A percentile compares a stretch with the other conserved stretches of the same genome.
phyloP scores from a whole-genome alignment of 1,140 invertebrate genomes.

The Helicoverpa zea region DNA sequence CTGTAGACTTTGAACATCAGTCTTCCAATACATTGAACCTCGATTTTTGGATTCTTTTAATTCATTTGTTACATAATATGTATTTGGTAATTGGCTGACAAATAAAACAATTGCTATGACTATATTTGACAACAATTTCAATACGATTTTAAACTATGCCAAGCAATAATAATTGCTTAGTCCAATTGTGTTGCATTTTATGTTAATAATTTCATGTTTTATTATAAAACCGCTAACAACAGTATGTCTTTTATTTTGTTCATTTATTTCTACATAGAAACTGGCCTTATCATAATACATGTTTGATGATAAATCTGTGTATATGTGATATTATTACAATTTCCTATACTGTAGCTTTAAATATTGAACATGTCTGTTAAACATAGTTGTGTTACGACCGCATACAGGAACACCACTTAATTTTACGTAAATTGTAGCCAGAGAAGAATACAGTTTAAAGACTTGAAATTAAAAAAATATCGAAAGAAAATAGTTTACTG shows the following conservation, averaged over 20 bases:
- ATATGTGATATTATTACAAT: constrained; percentile 60
- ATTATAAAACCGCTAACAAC: not conserved
- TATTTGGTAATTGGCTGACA: no score
- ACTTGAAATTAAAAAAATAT: no score
- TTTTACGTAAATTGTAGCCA: no score
- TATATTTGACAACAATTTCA: no score
- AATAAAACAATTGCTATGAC: no score
- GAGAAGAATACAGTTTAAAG: no score
- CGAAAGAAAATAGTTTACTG: no score
- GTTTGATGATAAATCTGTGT: constrained; percentile 30
- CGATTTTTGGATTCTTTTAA: no score
- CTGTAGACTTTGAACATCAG: not conserved
- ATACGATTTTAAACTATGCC: no score
- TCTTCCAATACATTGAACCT: not conserved
- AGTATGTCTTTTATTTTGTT: not conserved
- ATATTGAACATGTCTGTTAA: constrained; percentile 37
- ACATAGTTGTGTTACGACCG: not conserved
- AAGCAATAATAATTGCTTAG: no score
- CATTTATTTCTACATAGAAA: not conserved
- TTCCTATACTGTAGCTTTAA: constrained; percentile 66
- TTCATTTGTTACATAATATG: no score
- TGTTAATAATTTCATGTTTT: not conserved
- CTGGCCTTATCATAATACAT: constrained; percentile 25
- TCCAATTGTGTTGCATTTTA: not conserved
- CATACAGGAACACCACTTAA: no score